Evolutionary conservation across 2,113 vertebrate genomes (phyloP).

Genomic region (Ibidorhyncha struthersii): DNA sequence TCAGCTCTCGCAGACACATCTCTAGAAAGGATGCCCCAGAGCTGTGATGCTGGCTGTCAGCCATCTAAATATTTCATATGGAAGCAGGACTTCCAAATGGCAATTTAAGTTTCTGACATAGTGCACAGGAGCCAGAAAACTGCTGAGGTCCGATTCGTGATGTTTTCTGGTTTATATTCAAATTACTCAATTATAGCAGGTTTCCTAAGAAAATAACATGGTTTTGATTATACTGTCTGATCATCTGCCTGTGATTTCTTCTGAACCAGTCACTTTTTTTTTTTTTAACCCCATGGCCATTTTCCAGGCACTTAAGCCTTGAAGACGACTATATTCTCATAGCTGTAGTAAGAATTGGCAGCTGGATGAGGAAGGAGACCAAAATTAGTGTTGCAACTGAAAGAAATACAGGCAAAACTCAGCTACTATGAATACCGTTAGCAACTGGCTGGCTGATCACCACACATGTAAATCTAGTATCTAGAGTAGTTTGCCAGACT

Average conservation of each 20-base stretch:
- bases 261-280: background rate
- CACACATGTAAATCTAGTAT: background rate
- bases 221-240: background rate
- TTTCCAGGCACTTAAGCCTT: background rate
- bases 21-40: background rate
- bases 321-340: background rate
- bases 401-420: background rate
- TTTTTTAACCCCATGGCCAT: background rate
- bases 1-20: background rate
- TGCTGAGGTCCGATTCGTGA: background rate
- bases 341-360: background rate
- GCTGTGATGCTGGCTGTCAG: background rate
- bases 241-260: background rate
- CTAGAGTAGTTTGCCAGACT: background rate
- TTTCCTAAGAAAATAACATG: background rate
- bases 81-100: background rate
- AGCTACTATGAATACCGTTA: background rate
- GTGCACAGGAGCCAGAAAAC: background rate
- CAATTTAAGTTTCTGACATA: background rate
- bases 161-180: background rate
- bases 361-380: background rate
- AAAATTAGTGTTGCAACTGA: background rate
- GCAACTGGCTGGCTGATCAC: background rate
- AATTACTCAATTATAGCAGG: background rate
- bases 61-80: background rate